These are phyloP conservation scores for Micromesistius poutassou DNA, from an alignment of 2,797 vertebrate genomes.

Conservation along the genomic window DNA sequence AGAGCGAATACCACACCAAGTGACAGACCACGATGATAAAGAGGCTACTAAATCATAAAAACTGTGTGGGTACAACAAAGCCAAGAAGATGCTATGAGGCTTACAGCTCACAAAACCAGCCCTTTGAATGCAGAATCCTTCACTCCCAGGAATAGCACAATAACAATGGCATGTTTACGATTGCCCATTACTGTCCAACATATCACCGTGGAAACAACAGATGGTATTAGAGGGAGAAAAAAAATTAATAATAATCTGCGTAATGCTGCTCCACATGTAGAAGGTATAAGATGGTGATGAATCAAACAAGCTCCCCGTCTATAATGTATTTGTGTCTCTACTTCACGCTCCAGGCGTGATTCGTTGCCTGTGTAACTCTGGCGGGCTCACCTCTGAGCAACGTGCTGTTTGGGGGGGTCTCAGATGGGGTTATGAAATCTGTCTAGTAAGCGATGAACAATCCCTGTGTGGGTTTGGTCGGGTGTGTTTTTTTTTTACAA, in stretches of 20 bases:
- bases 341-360: background rate
- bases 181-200: background rate
- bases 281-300: background rate
- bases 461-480: too few relatives aligned
- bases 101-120: background rate
- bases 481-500: too few relatives aligned
- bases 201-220: slow-evolving; percentile 11
- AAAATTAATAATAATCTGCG: background rate
- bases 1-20: background rate
- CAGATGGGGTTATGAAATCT: too few relatives aligned
- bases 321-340: too few relatives aligned
- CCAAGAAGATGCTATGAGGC: background rate
- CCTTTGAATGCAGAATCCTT: background rate
- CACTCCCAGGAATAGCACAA: background rate
- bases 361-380: background rate
- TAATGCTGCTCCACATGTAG: background rate
- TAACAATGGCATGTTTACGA: background rate
- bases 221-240: background rate
- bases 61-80: background rate
- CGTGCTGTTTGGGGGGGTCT: too few relatives aligned
- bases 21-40: background rate
- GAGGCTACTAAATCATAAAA: background rate
- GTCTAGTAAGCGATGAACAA: too few relatives aligned
- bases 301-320: too few relatives aligned
- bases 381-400: too few relatives aligned